Percentiles rank a stretch among this genome's conserved stretches.
Conservation (phyloP, 2,113 vertebrate species). For the Caranx ignobilis region DNA sequence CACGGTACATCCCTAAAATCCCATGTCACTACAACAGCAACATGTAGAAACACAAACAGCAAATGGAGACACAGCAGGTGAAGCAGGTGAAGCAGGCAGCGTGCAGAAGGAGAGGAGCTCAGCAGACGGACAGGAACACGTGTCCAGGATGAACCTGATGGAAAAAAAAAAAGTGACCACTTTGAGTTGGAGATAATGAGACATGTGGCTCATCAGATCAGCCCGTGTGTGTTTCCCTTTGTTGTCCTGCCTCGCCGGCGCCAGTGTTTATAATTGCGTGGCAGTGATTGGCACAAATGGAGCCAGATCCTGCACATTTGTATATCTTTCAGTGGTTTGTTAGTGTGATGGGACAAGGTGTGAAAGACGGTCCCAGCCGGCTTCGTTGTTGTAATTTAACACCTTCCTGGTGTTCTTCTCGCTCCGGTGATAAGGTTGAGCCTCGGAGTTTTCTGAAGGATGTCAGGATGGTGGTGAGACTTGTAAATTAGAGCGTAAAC, state of each 20-base stretch:
- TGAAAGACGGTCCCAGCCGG: conserved; percentile 62
- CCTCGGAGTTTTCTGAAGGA: conserved; percentile 29
- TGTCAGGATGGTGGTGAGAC: conserved; percentile 39
- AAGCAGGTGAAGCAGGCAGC: too few relatives aligned
- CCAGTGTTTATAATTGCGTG: conserved; percentile 49
- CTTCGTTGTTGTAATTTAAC: conserved; percentile 71
- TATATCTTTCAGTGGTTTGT: conserved; percentile 59
- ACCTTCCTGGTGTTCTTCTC: conserved; percentile 65
- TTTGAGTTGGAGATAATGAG: too few relatives aligned
- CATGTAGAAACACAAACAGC: too few relatives aligned
- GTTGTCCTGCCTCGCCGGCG: conserved; percentile 26
- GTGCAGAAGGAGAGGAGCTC: too few relatives aligned
- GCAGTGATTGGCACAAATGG: conserved; percentile 55
- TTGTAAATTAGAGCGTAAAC: conserved; percentile 40
- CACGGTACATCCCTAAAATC: too few relatives aligned
- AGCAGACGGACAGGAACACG: too few relatives aligned
- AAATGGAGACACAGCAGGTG: too few relatives aligned
- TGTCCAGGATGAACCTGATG: too few relatives aligned
- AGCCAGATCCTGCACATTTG: conserved; percentile 58
- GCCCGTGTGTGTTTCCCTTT: not conserved
- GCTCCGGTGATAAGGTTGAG: conserved; percentile 51
- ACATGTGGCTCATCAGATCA: too few relatives aligned
- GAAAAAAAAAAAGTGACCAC: too few relatives aligned
- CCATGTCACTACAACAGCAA: too few relatives aligned
- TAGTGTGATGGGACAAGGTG: conserved; percentile 66